Conservation (phyloP, 2,113 vertebrate genomes). For the Jacana jacana region DNA sequence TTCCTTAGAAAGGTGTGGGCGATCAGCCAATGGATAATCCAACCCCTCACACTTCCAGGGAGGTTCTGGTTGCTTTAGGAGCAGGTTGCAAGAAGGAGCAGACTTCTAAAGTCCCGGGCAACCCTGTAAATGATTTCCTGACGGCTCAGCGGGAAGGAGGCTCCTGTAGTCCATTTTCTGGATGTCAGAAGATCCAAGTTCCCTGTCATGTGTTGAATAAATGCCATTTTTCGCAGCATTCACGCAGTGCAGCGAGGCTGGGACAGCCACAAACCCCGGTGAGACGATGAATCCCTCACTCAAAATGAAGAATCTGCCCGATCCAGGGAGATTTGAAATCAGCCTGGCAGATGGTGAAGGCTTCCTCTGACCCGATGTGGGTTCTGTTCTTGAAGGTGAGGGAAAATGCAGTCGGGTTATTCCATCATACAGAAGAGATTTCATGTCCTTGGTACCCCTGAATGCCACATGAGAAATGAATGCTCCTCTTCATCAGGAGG, state of each 20-base stretch:
- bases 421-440: neutral
- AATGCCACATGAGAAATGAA: neutral
- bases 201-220: fast-evolving
- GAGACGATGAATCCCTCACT: neutral
- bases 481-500: neutral
- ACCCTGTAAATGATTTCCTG: neutral
- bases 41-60: neutral
- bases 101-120: neutral
- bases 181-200: neutral
- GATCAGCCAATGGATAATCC: neutral
- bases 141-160: neutral
- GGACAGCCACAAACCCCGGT: fast-evolving
- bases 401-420: neutral
- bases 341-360: neutral
- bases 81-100: neutral
- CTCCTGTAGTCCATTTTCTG: neutral
- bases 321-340: neutral
- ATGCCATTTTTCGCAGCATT: neutral
- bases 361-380: neutral
- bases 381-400: neutral
- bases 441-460: fast-evolving
- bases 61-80: neutral
- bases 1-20: neutral
- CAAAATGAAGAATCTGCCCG: neutral
- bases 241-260: neutral